phyloP scores from a whole-genome alignment of 2,113 vertebrate genomes.

The Puntigrus tetrazona region DNA sequence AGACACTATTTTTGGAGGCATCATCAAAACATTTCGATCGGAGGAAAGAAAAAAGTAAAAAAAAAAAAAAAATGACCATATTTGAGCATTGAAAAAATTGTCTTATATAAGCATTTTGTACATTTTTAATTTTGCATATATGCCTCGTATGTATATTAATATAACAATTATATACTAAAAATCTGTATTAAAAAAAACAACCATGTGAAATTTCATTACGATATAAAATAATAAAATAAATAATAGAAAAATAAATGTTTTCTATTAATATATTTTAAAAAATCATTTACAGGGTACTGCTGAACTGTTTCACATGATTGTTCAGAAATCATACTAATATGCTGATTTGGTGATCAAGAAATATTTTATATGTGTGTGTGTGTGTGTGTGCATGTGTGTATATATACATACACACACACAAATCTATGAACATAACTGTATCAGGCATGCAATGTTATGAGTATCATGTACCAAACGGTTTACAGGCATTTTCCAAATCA shows the following conservation, averaged over 20 bases:
- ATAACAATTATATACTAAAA: not conserved
- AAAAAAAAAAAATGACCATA: not conserved
- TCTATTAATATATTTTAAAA: not conserved
- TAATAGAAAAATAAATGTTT: too few relatives aligned
- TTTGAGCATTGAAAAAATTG: not conserved
- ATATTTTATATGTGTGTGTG: too few relatives aligned
- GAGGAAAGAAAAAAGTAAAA: slow-evolving; percentile 47
- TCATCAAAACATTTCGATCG: slow-evolving; percentile 66
- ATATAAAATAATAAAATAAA: too few relatives aligned
- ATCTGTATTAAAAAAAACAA: not conserved
- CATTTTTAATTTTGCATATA: not conserved
- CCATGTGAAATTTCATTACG: not conserved
- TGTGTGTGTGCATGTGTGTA: too few relatives aligned
- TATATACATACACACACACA: too few relatives aligned
- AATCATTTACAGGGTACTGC: not conserved
- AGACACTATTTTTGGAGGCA: slow-evolving; percentile 73
- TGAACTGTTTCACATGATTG: not conserved
- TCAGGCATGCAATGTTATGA: too few relatives aligned
- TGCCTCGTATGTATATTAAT: not conserved
- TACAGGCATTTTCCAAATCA: too few relatives aligned
- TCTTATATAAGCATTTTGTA: not conserved
- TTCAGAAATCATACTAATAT: too few relatives aligned
- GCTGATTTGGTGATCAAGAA: not conserved
- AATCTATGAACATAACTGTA: too few relatives aligned
- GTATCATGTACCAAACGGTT: too few relatives aligned